phyloP scores from a whole-genome alignment of 2,888 invertebrate species.

The Spialia ferax region DNA sequence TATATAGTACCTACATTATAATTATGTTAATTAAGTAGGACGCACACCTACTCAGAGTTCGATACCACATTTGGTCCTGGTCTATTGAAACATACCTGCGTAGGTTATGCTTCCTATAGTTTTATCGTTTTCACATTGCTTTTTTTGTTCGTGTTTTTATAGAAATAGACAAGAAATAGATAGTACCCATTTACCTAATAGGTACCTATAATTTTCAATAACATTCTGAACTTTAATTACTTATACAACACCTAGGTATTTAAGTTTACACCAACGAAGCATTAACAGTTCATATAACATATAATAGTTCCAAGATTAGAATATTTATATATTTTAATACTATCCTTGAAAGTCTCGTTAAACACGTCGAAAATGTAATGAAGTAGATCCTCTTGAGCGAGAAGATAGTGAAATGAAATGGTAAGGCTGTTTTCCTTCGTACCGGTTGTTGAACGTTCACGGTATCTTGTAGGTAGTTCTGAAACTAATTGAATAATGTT shows the following conservation, averaged over 20 bases:
- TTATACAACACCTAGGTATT: conserved; percentile 37
- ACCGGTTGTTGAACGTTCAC: conserved; percentile 29
- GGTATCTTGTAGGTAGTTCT: conserved; percentile 32
- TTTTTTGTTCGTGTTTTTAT: conserved; percentile 8
- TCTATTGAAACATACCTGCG: conserved; percentile 6
- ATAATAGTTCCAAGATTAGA: conserved; percentile 31
- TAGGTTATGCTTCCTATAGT: not conserved
- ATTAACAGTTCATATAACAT: conserved; percentile 36
- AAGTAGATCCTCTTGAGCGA: conserved; percentile 35
- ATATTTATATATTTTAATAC: conserved; percentile 37
- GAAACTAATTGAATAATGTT: conserved; percentile 29
- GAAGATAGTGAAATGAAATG: conserved; percentile 37
- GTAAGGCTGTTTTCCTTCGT: conserved; percentile 42
- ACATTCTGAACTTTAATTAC: conserved; percentile 29
- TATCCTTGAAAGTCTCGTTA: conserved; percentile 38
- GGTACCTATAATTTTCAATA: conserved; percentile 27
- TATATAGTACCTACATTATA: not conserved
- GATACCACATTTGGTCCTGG: conserved; percentile 25
- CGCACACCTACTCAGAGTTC: no score
- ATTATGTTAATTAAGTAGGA: no score
- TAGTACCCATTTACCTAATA: not conserved
- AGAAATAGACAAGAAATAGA: conserved; percentile 1
- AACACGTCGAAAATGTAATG: conserved; percentile 36
- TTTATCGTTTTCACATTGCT: not conserved
- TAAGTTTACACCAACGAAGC: conserved; percentile 39